Evolutionary conservation across 2,888 invertebrate species (phyloP), one percentile per base, ranked within the genome.

Genomic region (Perizoma flavofasciatum): DNA sequence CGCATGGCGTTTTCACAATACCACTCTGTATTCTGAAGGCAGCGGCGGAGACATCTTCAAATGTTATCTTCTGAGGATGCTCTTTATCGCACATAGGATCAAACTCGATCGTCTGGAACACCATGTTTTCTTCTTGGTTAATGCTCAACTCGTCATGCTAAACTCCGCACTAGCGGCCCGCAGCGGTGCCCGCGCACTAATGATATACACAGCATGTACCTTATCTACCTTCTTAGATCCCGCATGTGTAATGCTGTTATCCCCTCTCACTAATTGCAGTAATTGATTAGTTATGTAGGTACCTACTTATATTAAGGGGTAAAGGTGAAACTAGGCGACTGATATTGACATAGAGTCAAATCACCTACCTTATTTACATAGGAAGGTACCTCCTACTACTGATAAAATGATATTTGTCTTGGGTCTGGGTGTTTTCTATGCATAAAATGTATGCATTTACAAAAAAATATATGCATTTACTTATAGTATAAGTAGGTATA

Each of bases 31-130:
- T 97, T 81, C 96, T 95, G 83, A 95, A 98, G 0, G 97, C 96
- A 0, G 98, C 98, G 0, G 97, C 96, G 9, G 97, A 97, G 40
- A 98, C 95, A 81, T 98, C 97, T 79, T 97, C 96, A 80, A 98
- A 97, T 4, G 94, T 93, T 51, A 98, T 94, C 70, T 88, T 93
- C 54, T 94, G 93, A 0, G 97, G 97, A 63, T 93, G 92, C 34
- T 94, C 93, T 45, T 95, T 95, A 78, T 95, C 93, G 76, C 97
- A 97, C 91, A 91, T 92, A 11, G 92, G 91, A 70, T 92, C 92
- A 59, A 71, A 90, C 66, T 91, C 90, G 52, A 88, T 65, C 61
- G 86, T 86, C 90, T 91, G 90, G 59, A 89, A 89, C 59, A 88
- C 87, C 91, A 89, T 91, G 51, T 61, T 65, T 37, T 4, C 33